Base-by-base conservation (phyloP, 2,797 vertebrate genomes). In the Perodicticus potto region DNA sequence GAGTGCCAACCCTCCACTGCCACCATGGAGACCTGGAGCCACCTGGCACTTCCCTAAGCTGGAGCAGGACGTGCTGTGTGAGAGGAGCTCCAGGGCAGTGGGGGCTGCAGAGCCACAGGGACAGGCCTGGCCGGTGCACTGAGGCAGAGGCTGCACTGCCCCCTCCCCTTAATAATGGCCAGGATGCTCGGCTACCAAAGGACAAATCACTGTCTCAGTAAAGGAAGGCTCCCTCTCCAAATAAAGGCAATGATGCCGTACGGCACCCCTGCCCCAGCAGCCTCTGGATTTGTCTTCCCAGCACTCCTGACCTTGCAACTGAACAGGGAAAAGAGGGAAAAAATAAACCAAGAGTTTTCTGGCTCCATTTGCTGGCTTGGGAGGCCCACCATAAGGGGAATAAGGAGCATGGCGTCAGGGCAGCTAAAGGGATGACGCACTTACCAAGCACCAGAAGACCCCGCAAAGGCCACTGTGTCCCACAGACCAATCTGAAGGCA, bases 61-160 rank as follows among this genome's bases (percentile, higher is more conserved):
- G 12, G 25, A 65, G 43, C 1, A 1, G 17, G 9, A 5, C 10
- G 4, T n/a, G 20, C 80, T 74, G 2, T 40, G 40, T 40, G 40
- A 40, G 40, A 40, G 40, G 2, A 3, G 20, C 3, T 29, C 29
- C 6, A 5, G 37, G 27, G 40, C 37, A 87, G 57, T 0, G 1
- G 16, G 2, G 16, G 59, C 74, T 69, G 10, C 76, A 6, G 73
- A 16, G 20, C 34, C 20, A 12, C 0, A n/a, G 0, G 34, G 32
- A 34, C 10, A 40, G 6, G 23, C 0, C 0, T 22, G 32, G 23
- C 32, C 3, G 16, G 25, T 4, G 3, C 17, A 69, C 37, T 0
- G 1, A 9, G 25, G 5, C 45, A 7, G 49, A 23, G 10, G 17
- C 53, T 43, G 34, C 32, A 32, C 25, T 0, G 1, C 1, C 12